A percentile compares a stretch with the other conserved stretches of the same genome.
These are phyloP conservation scores for Nestor notabilis DNA, from an alignment of 2,113 vertebrate genomes.

Conservation along the genomic window DNA sequence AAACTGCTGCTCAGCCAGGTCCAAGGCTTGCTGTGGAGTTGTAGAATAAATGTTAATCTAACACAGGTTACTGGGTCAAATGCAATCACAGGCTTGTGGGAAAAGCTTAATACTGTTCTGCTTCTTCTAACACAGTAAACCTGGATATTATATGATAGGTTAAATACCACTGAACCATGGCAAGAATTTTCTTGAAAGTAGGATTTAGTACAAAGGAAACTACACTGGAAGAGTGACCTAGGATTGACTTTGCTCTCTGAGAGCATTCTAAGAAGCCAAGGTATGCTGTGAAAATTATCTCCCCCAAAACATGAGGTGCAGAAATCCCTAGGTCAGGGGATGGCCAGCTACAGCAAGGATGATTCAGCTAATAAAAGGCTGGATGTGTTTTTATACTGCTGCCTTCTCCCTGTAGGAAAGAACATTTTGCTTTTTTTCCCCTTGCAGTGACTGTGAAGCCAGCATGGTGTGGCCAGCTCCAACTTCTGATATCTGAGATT, in stretches of 20 bases:
- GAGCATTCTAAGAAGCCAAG: conserved; percentile 66
- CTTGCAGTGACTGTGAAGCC: not conserved
- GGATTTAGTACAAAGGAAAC: conserved; percentile 84
- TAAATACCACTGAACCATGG: conserved; percentile 85
- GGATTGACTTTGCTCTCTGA: conserved; percentile 79
- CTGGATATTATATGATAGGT: conserved; percentile 88
- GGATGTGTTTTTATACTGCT: not conserved
- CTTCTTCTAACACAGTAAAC: conserved; percentile 86
- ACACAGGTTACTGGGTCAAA: conserved; percentile 89
- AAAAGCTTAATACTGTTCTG: conserved; percentile 87
- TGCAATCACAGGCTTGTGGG: conserved; percentile 86
- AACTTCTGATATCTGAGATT: conserved; percentile 35
- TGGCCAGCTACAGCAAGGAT: conserved; percentile 40
- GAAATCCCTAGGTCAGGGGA: conserved; percentile 52
- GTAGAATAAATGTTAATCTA: conserved; percentile 90
- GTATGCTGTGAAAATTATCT: conserved; percentile 70
- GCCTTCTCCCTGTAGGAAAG: not conserved
- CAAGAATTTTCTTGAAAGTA: conserved; percentile 84
- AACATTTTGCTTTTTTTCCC: not conserved
- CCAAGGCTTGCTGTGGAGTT: conserved; percentile 80
- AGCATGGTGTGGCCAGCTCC: not conserved
- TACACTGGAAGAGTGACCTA: conserved; percentile 79
- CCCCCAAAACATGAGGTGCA: conserved; percentile 55
- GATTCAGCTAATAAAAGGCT: conserved; percentile 61
- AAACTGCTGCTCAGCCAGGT: conserved; percentile 80